phyloP scores from a whole-genome alignment of 2,113 vertebrate genomes.

The Ophiodon elongatus region DNA sequence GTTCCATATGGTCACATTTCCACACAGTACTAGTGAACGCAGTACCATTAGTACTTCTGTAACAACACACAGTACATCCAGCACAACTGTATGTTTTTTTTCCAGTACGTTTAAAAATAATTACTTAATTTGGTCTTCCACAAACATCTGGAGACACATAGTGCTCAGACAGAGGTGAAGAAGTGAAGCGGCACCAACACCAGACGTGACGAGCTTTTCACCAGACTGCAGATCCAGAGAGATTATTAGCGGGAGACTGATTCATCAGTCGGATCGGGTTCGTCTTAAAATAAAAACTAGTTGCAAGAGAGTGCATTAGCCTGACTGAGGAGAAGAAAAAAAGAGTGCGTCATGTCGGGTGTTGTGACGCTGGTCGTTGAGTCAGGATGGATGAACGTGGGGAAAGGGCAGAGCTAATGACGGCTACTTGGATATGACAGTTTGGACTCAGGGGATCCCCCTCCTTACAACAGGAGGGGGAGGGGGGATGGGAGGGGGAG shows the following conservation, averaged over 20 bases:
- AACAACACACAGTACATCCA: too few relatives aligned
- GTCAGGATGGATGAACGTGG: conserved; percentile 44
- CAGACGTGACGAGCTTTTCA: conserved; percentile 27
- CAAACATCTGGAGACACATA: too few relatives aligned
- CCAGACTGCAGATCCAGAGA: conserved; percentile 26
- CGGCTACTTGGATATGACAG: conserved; percentile 52
- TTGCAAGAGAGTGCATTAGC: conserved; percentile 34
- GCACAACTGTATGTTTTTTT: too few relatives aligned
- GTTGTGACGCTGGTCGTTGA: conserved; percentile 38
- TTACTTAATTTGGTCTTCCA: too few relatives aligned
- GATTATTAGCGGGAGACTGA: conserved; percentile 26
- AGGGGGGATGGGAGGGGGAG: background rate
- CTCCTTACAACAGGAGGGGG: conserved; percentile 13
- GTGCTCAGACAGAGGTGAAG: too few relatives aligned
- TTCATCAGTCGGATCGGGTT: conserved; percentile 49
- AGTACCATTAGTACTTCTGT: too few relatives aligned
- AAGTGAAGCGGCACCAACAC: background rate
- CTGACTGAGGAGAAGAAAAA: conserved; percentile 8
- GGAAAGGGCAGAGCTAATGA: conserved; percentile 45
- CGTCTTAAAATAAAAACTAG: conserved; percentile 24
- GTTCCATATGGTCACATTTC: too few relatives aligned
- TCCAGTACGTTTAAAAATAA: too few relatives aligned
- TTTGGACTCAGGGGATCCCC: conserved; percentile 37
- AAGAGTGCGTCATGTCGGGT: conserved; percentile 7
- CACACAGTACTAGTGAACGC: too few relatives aligned